phyloP scores from a whole-genome alignment of 2,888 invertebrate genomes.

The Drosophila dives region DNA sequence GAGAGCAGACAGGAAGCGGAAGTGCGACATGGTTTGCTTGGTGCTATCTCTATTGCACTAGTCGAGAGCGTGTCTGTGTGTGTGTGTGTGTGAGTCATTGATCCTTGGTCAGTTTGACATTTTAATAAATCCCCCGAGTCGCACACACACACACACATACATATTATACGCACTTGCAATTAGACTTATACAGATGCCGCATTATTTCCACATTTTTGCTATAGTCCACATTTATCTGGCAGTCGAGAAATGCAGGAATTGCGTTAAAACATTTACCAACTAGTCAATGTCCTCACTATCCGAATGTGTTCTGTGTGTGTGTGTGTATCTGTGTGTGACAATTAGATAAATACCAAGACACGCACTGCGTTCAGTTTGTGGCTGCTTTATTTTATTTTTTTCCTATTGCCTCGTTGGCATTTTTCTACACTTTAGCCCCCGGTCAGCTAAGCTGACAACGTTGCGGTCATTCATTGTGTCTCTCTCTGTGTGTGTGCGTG shows the following conservation, averaged over 20 bases:
- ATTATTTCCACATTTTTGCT: slow-evolving; percentile 70
- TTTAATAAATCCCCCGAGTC: slow-evolving; percentile 71
- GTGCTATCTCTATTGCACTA: slow-evolving; percentile 21
- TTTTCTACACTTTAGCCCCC: slow-evolving; percentile 69
- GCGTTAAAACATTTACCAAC: slow-evolving; percentile 60
- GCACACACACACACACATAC: slow-evolving; percentile 15
- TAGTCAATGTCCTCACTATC: slow-evolving; percentile 11
- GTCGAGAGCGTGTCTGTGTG: slow-evolving; percentile 16
- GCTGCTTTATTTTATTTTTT: slow-evolving; percentile 49
- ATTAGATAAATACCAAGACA: slow-evolving; percentile 77
- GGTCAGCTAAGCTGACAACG: slow-evolving; percentile 56
- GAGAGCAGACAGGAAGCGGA: slow-evolving; percentile 68
- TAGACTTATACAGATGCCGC: slow-evolving; percentile 67
- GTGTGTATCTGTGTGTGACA: slow-evolving; percentile 58
- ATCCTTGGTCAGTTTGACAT: slow-evolving; percentile 62
- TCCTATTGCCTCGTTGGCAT: slow-evolving; percentile 70
- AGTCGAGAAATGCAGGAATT: slow-evolving; percentile 61
- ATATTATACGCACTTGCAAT: slow-evolving; percentile 51
- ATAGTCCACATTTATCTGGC: slow-evolving; percentile 62
- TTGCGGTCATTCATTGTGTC: slow-evolving; percentile 44
- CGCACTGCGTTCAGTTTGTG: slow-evolving; percentile 39
- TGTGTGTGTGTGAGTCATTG: slow-evolving; percentile 57
- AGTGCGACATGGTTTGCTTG: slow-evolving; percentile 60
- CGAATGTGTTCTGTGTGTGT: slow-evolving; percentile 6
- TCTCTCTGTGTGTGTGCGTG: slow-evolving; percentile 28